Evolutionary conservation across 2,888 invertebrate species (phyloP).

Genomic region (Pyrgus malvae): DNA sequence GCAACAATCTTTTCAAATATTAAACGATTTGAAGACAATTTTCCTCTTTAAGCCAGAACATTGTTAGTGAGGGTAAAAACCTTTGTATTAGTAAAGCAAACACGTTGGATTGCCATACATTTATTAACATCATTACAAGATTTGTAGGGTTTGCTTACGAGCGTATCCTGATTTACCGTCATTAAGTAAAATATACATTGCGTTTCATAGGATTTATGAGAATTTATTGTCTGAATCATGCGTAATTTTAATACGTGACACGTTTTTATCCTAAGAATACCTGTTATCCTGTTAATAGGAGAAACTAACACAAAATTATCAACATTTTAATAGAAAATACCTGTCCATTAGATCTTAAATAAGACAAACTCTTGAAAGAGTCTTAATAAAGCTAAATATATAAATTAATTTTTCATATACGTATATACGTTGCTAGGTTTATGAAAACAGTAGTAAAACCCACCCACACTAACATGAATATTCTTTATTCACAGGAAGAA

Average conservation of each 20-base stretch:
- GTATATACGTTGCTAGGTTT: too few relatives aligned
- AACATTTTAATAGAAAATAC: too few relatives aligned
- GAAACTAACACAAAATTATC: too few relatives aligned
- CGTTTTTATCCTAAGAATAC: too few relatives aligned
- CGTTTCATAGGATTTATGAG: background rate
- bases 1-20: slow-evolving; percentile 16
- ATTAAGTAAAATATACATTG: background rate
- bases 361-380: too few relatives aligned
- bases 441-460: too few relatives aligned
- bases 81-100: slow-evolving; percentile 13
- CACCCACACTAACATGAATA: too few relatives aligned
- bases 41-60: slow-evolving; percentile 13
- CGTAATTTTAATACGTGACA: background rate
- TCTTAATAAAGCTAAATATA: too few relatives aligned
- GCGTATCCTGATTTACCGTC: background rate
- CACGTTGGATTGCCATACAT: background rate
- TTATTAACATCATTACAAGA: background rate
- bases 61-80: slow-evolving; percentile 6
- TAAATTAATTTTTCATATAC: too few relatives aligned
- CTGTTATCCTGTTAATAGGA: too few relatives aligned
- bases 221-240: background rate
- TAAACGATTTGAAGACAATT: slow-evolving; percentile 18
- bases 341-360: too few relatives aligned
- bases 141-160: background rate
- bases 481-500: slow-evolving; percentile 48